Evolutionary conservation across 2,888 invertebrate species (phyloP).

Genomic region (Silvanus unidentatus): DNA sequence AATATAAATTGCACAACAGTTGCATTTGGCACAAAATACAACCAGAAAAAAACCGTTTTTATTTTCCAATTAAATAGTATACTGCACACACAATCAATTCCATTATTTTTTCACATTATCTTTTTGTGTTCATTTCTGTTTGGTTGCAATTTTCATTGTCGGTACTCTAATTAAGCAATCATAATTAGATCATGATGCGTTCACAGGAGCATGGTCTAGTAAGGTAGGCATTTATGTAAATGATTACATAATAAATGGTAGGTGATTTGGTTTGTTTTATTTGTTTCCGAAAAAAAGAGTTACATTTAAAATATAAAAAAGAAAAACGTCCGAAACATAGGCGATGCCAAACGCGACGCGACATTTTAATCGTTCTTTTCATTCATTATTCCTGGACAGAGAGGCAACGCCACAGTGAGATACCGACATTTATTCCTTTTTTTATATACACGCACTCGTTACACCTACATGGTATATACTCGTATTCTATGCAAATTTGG

Average conservation of each 20-base stretch:
- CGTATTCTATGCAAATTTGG: too few relatives aligned
- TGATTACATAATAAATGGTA: conserved; percentile 10
- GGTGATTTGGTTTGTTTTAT: conserved; percentile 23
- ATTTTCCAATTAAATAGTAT: too few relatives aligned
- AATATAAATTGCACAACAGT: too few relatives aligned
- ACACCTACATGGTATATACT: background rate
- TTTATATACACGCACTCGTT: background rate
- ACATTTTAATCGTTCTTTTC: conserved; percentile 10
- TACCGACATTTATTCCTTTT: too few relatives aligned
- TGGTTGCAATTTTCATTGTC: background rate
- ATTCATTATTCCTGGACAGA: background rate
- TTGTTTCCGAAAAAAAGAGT: conserved; percentile 10
- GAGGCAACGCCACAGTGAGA: conserved; percentile 4
- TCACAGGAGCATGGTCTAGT: conserved; percentile 44
- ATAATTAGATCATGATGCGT: conserved; percentile 10
- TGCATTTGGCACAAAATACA: too few relatives aligned
- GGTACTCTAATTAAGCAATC: background rate
- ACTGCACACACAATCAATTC: too few relatives aligned
- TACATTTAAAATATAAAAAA: background rate
- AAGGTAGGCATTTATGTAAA: conserved; percentile 9
- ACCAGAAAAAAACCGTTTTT: too few relatives aligned
- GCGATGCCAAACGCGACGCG: conserved; percentile 38
- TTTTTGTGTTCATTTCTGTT: too few relatives aligned
- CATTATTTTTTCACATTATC: too few relatives aligned
- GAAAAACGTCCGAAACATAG: conserved; percentile 44